Evolutionary conservation across 2,797 vertebrate genomes (phyloP).

Genomic region (Malurus splendens): DNA sequence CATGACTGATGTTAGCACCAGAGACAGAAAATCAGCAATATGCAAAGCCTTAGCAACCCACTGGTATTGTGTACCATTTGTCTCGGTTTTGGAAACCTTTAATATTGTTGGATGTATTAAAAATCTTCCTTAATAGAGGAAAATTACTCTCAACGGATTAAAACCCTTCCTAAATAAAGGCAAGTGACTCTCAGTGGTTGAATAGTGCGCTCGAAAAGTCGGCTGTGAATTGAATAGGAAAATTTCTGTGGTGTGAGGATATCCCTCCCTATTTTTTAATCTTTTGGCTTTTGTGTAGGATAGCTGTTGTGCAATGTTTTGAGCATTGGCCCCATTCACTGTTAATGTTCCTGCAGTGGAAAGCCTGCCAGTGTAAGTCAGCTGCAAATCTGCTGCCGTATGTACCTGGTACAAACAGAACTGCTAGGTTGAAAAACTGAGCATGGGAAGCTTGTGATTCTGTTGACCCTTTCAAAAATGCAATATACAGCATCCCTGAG

Average conservation of each 20-base stretch:
- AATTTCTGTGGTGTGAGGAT: background rate
- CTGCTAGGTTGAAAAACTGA: background rate
- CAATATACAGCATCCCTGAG: background rate
- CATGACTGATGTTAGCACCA: background rate
- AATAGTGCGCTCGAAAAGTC: background rate
- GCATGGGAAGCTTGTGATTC: conserved; percentile 21
- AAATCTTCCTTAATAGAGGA: background rate
- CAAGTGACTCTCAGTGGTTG: background rate
- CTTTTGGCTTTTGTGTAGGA: background rate
- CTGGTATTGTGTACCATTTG: background rate
- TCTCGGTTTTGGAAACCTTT: background rate
- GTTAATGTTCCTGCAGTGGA: background rate
- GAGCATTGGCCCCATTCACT: background rate
- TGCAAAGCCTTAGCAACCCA: background rate
- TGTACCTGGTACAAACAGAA: background rate
- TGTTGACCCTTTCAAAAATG: conserved; percentile 13
- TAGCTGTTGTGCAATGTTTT: background rate
- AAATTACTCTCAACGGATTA: background rate
- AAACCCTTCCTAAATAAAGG: background rate
- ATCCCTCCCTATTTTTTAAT: background rate
- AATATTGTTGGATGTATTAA: background rate
- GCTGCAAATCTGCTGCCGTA: background rate
- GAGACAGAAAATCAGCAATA: background rate
- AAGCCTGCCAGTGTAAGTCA: background rate
- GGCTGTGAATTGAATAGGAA: background rate